Evolutionary conservation across 2,888 invertebrate species (phyloP), one percentile per base, ranked within the genome.

Genomic region (Amblyjoppa proteus): DNA sequence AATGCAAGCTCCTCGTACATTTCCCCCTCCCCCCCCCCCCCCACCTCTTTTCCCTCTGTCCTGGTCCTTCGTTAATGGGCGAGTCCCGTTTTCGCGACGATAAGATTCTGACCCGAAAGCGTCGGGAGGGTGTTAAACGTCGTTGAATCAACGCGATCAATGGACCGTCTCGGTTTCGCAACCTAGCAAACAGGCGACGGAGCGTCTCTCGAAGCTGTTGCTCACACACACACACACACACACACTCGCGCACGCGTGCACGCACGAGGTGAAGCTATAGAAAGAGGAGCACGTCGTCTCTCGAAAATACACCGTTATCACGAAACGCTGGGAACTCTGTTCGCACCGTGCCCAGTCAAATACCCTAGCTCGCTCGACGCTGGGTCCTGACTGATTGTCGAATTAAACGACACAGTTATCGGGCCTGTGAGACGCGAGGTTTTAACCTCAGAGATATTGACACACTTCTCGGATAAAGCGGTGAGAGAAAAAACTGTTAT

Each of bases 301-400:
- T 2, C 64, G 49, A 28, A 38, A 78, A 81, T 49, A 16, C 85
- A 82, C 85, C 85, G 85, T 85, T 85, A 85, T 80, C 82, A 75
- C 51, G 66, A 82, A 71, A 85, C 85, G 73, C 82, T 13, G 82
- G 31, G 31, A 79, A 34, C 53, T 70, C 51, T 58, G 25, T 38
- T 71, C 75, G 25, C 31, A 31, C 51, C 61, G 38, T 51, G 31
- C 64, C 20, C 11, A 45, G 74, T n/a, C 58, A 61, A 71, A 61
- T 58, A 64, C 51, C 51, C 25, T 34, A 20, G 34, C 51, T 51
- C 34, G 6, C 53, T 77, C 53, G 34, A 34, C 68, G 53, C 66
- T 56, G 13, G 38, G 13, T 20, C 28, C 25, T 31, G 31, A 31
- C 25, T 34, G 38, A 66, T 49, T 7, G 45, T 11, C 45, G 16